Evolutionary conservation across 2,113 vertebrate genomes (phyloP).

Genomic region (Notarius lentiginosus): DNA sequence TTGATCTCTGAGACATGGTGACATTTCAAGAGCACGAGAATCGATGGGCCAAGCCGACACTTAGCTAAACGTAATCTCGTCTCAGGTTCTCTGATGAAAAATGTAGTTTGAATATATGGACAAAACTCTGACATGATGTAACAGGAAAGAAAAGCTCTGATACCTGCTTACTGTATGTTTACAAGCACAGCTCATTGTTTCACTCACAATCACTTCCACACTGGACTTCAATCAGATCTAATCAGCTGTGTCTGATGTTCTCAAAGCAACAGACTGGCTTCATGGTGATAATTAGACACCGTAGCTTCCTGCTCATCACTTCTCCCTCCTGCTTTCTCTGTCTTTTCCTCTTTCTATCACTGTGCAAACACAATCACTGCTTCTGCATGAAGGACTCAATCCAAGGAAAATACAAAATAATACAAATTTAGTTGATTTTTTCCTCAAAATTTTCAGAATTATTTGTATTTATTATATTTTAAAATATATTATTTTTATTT

Average conservation of each 20-base stretch:
- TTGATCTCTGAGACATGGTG: neutral
- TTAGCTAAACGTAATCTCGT: neutral
- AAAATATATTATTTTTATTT: neutral
- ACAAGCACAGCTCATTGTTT: neutral
- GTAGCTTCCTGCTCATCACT: conserved; percentile 16
- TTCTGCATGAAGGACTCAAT: neutral
- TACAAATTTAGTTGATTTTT: neutral
- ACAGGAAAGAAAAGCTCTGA: neutral
- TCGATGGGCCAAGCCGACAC: neutral
- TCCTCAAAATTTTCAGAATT: neutral
- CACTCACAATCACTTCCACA: neutral
- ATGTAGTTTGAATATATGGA: no score
- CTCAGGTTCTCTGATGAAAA: neutral
- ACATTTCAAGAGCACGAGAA: neutral
- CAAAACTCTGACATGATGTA: neutral
- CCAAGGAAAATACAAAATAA: neutral
- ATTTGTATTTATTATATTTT: neutral
- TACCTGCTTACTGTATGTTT: neutral
- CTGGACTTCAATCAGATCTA: conserved; percentile 2
- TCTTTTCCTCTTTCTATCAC: conserved; percentile 20
- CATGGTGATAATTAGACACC: conserved; percentile 40
- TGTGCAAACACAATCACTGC: conserved; percentile 26
- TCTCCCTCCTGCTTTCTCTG: conserved; percentile 4
- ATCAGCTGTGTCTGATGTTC: neutral
- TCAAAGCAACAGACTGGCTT: neutral